Base-by-base conservation (phyloP, 2,113 vertebrate genomes). In the Thalassarche chlororhynchos region DNA sequence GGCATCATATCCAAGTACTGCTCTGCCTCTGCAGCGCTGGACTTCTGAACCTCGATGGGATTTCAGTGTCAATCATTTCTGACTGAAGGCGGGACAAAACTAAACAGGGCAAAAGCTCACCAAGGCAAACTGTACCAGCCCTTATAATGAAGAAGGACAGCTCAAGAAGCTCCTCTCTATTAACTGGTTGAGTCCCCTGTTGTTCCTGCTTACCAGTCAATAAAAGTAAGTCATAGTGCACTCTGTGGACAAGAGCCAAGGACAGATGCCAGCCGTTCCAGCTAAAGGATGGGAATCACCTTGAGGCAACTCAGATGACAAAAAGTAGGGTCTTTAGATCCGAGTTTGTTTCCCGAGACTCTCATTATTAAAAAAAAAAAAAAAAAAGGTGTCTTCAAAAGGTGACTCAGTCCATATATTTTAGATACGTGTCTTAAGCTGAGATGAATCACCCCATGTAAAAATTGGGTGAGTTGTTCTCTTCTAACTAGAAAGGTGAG, bases 151-250 rank as follows among this genome's bases (percentile, higher is more conserved):
- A 66, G 51, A 80, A 18, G 2, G 40, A 72, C 36, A 61, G 31
- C 28, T 77, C 2, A 1, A 76, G n/a, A 95, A 93, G 11, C 26
- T 86, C 31, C 21, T 78, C 16, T 52, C 17, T 55, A 1, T 58
- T 52, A 68, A 21, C 4, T 40, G 38, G 4, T 49, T 80, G 71
- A 88, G 24, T 69, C 31, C 32, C 32, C 23, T 34, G 13, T 9
- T n/a, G 25, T 14, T 62, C 8, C 34, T 36, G 20, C 15, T 78
- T 75, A 76, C 20, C 26, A 42, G 18, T 4, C 0, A 0, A 25
- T 16, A 55, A 74, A 28, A 72, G 18, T 38, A 87, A 46, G 14
- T 25, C 36, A 16, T 29, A 66, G 29, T 13, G 19, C 19, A 20
- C 44, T 46, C 36, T 20, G 14, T 36, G 17, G 28, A 60, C 49